phyloP scores from a whole-genome alignment of 2,888 invertebrate species.

The Syritta pipiens region DNA sequence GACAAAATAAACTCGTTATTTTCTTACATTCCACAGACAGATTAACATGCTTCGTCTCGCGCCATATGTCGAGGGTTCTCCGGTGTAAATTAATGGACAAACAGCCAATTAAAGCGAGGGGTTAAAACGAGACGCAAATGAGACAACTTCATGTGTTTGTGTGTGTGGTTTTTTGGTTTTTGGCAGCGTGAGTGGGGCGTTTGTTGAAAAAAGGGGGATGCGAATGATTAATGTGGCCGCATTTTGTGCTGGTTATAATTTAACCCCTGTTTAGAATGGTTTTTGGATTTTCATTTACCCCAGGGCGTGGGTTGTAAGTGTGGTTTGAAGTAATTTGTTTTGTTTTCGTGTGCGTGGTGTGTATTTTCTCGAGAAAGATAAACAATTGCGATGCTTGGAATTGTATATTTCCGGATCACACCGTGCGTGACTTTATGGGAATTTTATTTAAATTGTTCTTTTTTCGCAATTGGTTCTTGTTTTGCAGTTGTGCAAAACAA shows the following conservation, averaged over 20 bases:
- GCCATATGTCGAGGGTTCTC: constrained; percentile 4
- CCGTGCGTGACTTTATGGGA: constrained; percentile 20
- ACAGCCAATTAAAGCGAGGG: constrained; percentile 11
- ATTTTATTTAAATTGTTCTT: constrained; percentile 22
- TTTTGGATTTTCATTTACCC: background rate
- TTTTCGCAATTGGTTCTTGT: background rate
- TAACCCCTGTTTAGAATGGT: constrained; percentile 1
- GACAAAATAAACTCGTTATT: background rate
- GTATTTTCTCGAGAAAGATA: background rate
- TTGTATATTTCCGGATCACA: constrained; percentile 7
- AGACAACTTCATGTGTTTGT: background rate
- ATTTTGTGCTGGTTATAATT: constrained; percentile 14
- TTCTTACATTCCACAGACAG: background rate
- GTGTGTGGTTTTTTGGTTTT: too few relatives aligned
- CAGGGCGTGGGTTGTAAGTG: background rate
- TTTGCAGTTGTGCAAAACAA: background rate
- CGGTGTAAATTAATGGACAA: constrained; percentile 14
- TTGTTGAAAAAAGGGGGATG: constrained; percentile 4
- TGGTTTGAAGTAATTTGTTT: background rate
- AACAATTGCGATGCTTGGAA: constrained; percentile 1
- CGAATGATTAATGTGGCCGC: constrained; percentile 20
- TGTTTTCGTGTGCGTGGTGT: background rate
- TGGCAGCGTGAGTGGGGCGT: too few relatives aligned
- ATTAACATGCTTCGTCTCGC: background rate
- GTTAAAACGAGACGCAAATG: constrained; percentile 9